Base-by-base conservation (phyloP, 2,797 vertebrate genomes). In the Gila robusta region DNA sequence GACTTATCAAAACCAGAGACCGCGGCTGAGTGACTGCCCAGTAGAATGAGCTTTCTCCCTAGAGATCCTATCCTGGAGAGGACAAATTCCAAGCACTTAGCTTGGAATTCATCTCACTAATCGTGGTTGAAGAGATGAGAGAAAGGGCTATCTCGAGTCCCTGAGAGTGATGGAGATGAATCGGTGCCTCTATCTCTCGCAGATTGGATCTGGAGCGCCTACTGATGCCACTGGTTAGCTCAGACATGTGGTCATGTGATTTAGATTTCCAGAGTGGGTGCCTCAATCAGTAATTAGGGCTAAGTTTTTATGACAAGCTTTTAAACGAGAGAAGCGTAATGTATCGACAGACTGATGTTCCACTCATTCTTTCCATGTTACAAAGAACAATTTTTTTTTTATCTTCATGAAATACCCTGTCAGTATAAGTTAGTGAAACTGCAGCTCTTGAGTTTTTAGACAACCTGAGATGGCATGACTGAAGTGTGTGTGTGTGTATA, bases 1-100 rank as follows among this genome's bases (percentile, higher is more conserved):
- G 82, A 88, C 91, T 91, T 91, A 91, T 91, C 89, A 91, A 88
- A 83, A 85, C 67, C 9, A 74, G 67, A 84, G 67, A 64, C 86
- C 78, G 54, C 35, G 32, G 74, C 88, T 67, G 76, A 86, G 62
- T 82, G 83, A 89, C 88, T 82, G 70, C 85, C 84, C 82, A 82
- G 78, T 44, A 86, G 85, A 84, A 82, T 41, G 12, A 69, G 76
- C 35, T 83, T 87, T 74, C 81, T 88, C 87, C 88, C 81, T 70
- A 39, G 88, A 89, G 91, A 86, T 78, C 52, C 71, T 77, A 86
- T 87, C 84, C 62, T 59, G 79, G 35, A 71, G 87, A 84, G 81
- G 64, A 86, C 86, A 88, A 90, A 90, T 89, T 88, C 84, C 74
- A 88, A 86, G 85, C 83, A 81, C 84, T 87, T 88, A 84, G 86